Base-by-base conservation (phyloP, 1,140 invertebrate species). In the Trichonephila inaurata region DNA sequence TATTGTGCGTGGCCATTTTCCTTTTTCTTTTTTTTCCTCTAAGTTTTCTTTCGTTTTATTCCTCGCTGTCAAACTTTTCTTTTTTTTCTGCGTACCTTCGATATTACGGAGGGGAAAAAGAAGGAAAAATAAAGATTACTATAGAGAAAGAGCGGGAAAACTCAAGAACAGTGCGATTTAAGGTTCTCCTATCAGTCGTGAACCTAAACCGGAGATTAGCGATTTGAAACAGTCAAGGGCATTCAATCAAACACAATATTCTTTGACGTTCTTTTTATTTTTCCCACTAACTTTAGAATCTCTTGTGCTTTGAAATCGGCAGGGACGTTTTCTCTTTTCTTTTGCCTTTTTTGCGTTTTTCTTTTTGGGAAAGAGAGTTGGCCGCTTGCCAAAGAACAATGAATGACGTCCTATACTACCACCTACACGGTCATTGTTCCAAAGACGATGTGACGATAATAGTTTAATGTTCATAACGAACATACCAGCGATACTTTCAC, bases 211-310 rank as follows among this genome's bases (percentile, higher is more conserved):
- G 85, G 92, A 89, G 92, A 93, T 93, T 93, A 93, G 92, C 64
- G 92, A 93, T 93, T 88, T 69, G 85, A 61, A 77, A 93, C 69
- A 93, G 92, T 93, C 62, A 88, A 93, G 92, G 82, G 85, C 85
- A 69, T 88, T 93, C 86, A 93, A 93, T 93, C 85, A 93, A 93
- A 89, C 92, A 89, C 92, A 88, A 93, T 88, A 93, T 88, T 93
- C 83, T 82, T 69, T 89, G 85, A 81, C 92, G 64, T 86, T 85
- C 64, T 86, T 92, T 86, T 72, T 69, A 51, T 16, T 89, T 66
- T 24, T 69, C 16, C 19, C 58, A 1, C 44, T 19, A 86, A 51
- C 40, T 92, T 92, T 86, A 69, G 82, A 92, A 81, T 86, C 82
- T 72, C 91, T 51, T 62, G 89, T 28, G 89, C 89, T 66, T 86